Conservation (phyloP, 2,113 vertebrate species). For the Coptodon rendalli region DNA sequence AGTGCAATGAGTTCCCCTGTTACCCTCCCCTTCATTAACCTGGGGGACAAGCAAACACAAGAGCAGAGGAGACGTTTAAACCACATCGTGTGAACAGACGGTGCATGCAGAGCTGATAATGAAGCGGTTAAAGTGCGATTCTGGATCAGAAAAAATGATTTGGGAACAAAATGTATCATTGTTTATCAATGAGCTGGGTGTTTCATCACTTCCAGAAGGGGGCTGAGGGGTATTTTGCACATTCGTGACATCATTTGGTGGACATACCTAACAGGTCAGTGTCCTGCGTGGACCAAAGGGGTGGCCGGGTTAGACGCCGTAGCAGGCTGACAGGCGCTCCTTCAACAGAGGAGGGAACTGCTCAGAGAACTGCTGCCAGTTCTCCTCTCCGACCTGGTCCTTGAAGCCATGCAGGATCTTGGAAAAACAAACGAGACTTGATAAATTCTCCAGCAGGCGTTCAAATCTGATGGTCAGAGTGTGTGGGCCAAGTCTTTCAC, state of each 20-base stretch:
- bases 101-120: background rate
- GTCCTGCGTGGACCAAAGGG: constrained; percentile 49
- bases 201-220: constrained; percentile 51
- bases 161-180: constrained; percentile 61
- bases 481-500: background rate
- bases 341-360: constrained; percentile 90
- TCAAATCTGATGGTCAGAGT: background rate
- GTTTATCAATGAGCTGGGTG: constrained; percentile 57
- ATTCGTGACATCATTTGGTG: background rate
- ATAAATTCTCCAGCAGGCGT: background rate
- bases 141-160: constrained; percentile 34
- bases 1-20: constrained; percentile 79
- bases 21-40: constrained; percentile 81
- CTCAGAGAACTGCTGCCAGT: constrained; percentile 93
- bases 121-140: background rate
- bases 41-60: constrained; percentile 11
- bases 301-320: constrained; percentile 78
- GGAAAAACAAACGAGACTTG: background rate
- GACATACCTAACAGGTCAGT: constrained; percentile 61
- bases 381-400: constrained; percentile 90
- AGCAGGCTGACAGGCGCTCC: constrained; percentile 87
- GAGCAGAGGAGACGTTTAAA: background rate
- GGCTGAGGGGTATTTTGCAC: no score
- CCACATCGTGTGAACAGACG: background rate
- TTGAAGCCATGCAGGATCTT: constrained; percentile 94